These are phyloP conservation scores for Halcyon malimbica DNA, from an alignment of 2,113 vertebrate genomes.

Conservation along the genomic window DNA sequence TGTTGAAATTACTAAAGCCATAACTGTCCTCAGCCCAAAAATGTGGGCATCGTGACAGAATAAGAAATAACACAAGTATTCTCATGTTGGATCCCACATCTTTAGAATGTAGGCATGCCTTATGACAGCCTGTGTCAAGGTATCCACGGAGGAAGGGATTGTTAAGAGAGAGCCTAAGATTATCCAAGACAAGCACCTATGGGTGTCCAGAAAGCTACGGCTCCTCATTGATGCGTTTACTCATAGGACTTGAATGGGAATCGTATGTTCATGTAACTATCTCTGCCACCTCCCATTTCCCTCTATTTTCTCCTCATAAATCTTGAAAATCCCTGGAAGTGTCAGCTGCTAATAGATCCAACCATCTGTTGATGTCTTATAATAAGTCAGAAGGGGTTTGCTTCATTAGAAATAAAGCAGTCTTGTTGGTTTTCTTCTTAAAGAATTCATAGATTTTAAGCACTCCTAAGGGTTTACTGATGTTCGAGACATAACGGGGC, in stretches of 20 bases:
- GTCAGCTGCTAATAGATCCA: background rate
- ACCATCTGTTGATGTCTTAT: background rate
- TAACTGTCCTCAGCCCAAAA: background rate
- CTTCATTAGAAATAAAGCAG: background rate
- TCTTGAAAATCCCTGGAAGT: background rate
- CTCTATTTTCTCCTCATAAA: background rate
- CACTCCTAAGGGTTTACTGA: background rate
- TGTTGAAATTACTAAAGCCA: background rate
- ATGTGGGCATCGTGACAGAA: background rate
- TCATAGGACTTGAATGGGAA: no score
- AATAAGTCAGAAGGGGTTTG: background rate
- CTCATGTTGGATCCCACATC: background rate
- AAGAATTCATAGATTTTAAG: background rate
- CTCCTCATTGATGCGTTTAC: no score
- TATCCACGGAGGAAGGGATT: background rate
- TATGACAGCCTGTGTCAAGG: background rate
- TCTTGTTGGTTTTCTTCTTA: background rate
- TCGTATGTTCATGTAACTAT: no score
- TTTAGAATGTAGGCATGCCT: background rate
- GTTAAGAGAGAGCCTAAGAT: background rate
- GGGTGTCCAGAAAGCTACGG: no score
- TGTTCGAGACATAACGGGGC: background rate
- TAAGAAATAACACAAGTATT: background rate
- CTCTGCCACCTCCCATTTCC: no score
- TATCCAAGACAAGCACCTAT: background rate